Evolutionary conservation across 1,140 invertebrate genomes (phyloP), one percentile per base, ranked within the genome.

Genomic region (Trinorchestia longiramus): DNA sequence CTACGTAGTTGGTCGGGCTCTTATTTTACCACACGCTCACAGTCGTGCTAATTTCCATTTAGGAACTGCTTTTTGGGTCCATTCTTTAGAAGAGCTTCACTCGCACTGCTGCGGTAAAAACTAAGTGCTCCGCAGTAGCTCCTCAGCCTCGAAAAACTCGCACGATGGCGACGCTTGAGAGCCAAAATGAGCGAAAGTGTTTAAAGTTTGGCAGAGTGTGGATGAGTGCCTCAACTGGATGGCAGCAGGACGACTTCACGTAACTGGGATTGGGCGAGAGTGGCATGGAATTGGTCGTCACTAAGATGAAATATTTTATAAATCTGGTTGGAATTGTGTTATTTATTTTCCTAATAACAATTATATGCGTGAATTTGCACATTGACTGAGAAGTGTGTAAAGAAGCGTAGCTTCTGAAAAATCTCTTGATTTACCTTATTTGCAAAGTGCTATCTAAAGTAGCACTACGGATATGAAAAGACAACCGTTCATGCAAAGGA

Each of bases 101-200:
- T 90, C 88, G 88, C 88, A 90, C 41, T 11, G 88, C 88, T 90
- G 88, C 88, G 88, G 88, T 43, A 90, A 90, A 90, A 90, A 90
- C 88, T 90, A 90, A 90, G 43, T 90, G 88, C 43, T 36, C 88
- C 41, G 88, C 88, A 90, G 88, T 43, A 42, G n/a, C 88, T 41
- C n/a, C 88, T 42, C 88, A 90, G 88, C 4, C n/a, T 41, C 62
- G 88, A 43, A 90, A 90, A 90, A 90, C 88, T 90, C 36, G 88
- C 88, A 11, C 88, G 88, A 90, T 90, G 88, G 88, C 88, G 43
- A 42, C 88, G 88, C 36, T 90, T 41, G 88, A 90, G 88, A 42
- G 88, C 88, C 88, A 90, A 90, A 90, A 90, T 90, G 88, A 90
- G 88, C 88, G 88, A 90, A 90, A 90, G 88, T 90, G 88, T 90